A percentile compares a stretch with the other conserved stretches of the same genome.
Evolutionary conservation across 2,113 vertebrate species (phyloP).

Genomic region (Pelodiscus sinensis): DNA sequence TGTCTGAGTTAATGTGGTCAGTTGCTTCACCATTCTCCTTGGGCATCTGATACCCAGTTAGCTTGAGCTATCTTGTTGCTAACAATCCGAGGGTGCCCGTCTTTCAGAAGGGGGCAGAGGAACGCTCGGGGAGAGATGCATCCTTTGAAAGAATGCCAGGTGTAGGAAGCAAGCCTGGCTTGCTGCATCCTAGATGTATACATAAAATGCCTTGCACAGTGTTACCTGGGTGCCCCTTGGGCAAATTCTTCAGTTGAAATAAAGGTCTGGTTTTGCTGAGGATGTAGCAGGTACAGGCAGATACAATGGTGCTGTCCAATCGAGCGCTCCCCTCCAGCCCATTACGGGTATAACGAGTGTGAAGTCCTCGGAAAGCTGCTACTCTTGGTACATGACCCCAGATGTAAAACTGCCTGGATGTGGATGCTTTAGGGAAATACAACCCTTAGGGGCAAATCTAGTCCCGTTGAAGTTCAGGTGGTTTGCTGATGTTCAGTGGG

Average conservation of each 20-base stretch:
- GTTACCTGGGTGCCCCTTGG: no score
- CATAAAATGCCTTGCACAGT: neutral
- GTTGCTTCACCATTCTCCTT: neutral
- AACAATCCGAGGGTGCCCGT: neutral
- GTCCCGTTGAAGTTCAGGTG: neutral
- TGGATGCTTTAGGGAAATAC: neutral
- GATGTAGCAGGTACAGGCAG: neutral
- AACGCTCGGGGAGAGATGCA: neutral
- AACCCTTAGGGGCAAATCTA: neutral
- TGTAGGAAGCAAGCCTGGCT: neutral
- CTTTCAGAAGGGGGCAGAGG: neutral
- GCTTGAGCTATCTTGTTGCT: neutral
- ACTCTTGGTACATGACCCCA: neutral
- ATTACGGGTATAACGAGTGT: neutral
- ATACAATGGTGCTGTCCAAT: neutral
- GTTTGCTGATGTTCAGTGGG: neutral
- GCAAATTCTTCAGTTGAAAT: no score
- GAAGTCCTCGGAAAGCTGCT: neutral
- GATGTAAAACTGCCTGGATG: neutral
- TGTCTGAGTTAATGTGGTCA: neutral
- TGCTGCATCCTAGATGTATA: neutral
- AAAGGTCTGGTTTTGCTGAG: no score
- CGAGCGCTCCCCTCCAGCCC: neutral
- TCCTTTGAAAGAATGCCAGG: neutral
- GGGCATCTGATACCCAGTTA: neutral